Base-by-base conservation (phyloP, 1,140 invertebrate genomes). In the Conopomorpha cramerella region DNA sequence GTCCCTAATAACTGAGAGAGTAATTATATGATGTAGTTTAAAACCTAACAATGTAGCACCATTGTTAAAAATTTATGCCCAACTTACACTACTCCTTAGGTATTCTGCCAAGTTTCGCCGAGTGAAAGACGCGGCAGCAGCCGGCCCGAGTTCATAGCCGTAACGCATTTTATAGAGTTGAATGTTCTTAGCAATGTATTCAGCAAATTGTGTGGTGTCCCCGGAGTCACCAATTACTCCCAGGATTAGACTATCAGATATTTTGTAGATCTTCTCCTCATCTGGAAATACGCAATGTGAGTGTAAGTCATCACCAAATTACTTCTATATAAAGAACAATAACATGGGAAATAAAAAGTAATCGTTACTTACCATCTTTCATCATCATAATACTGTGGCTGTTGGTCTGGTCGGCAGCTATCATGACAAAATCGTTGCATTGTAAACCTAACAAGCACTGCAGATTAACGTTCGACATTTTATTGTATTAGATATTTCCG, bases 131-230 rank as follows among this genome's bases (percentile, higher is more conserved):
- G 96, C 93, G 10, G 96, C 93, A 14, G 94, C 90, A 51, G 86
- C 84, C 2, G 97, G 93, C 10, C 92, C 92, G 30, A 99, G 68
- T 64, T 98, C 96, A 79, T 99, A 99, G 7, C 93, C 95, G 79
- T 99, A 98, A 46, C 95, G 86, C 92, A 99, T 98, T 81, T 98
- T 98, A 61, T 99, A 99, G 0, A 99, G 78, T 43, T 98, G 95
- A 62, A 99, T 91, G 74, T 99, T 99, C 79, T 99, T 98, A 0
- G 90, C 87, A 53, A 99, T 98, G 60, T 95, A 99, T 62, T 99
- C 96, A 11, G 96, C 94, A 81, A 99, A 99, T 60, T 99, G 96
- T 18, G 87, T 90, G 0, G 94, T 93, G 63, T 99, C 97, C 2
- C 97, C 98, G 11, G 89, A 81, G 72, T 99, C 96, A 30, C 98